Evolutionary conservation across 64 coral and sea anemone species (phyloP).

Genomic region (Stichodactyla mertensii): DNA sequence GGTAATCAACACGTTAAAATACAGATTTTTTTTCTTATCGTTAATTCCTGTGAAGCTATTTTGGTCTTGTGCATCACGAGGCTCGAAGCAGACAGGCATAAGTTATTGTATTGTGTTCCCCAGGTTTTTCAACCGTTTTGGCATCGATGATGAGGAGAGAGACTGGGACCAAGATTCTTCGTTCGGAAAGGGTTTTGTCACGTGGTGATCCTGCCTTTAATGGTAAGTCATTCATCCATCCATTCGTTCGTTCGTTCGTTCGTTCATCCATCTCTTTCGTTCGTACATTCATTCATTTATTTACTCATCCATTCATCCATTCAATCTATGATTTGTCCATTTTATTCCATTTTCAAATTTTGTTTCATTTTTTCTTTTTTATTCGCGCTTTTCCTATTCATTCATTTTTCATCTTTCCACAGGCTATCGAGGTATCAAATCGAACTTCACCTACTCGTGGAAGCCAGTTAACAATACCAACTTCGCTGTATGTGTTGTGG

Average conservation of each 20-base stretch:
- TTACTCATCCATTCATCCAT: too few species aligned
- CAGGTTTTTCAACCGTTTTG: slow-evolving; percentile 55
- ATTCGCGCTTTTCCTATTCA: not conserved
- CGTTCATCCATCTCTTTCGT: too few species aligned
- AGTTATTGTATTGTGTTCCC: not conserved
- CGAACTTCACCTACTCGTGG: slow-evolving; percentile 75
- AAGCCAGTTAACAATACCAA: slow-evolving; percentile 75
- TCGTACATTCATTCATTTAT: too few species aligned
- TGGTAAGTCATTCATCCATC: slow-evolving; percentile 18
- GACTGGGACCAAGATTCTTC: slow-evolving; percentile 61
- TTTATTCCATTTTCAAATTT: too few species aligned
- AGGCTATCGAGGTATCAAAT: slow-evolving; percentile 69
- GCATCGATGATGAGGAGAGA: slow-evolving; percentile 77
- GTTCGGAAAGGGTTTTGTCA: slow-evolving; percentile 71
- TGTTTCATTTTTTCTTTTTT: not conserved
- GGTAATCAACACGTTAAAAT: slow-evolving; percentile 21
- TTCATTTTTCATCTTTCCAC: not conserved
- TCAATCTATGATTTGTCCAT: too few species aligned
- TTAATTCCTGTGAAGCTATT: not conserved
- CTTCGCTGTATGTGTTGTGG: slow-evolving; percentile 71
- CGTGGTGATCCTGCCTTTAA: slow-evolving; percentile 81
- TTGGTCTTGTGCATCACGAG: too few species aligned
- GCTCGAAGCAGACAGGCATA: too few species aligned
- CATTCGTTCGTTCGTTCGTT: too few species aligned
- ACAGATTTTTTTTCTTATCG: not conserved